Evolutionary conservation across 2,888 invertebrate genomes (phyloP).

Genomic region (Autographa pulchrina): DNA sequence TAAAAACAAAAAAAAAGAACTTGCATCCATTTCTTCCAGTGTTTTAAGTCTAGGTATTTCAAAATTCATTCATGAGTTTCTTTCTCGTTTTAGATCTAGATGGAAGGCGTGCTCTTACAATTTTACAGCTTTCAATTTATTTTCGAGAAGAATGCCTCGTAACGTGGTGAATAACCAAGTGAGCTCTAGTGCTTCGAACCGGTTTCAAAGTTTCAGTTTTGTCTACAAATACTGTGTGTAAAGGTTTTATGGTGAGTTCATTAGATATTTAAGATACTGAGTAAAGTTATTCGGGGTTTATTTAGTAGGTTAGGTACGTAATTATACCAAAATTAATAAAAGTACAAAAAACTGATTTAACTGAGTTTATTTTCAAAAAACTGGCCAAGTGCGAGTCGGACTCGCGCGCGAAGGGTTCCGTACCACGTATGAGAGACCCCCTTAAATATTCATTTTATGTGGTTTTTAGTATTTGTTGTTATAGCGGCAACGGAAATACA

Average conservation of each 20-base stretch:
- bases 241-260: background rate
- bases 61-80: conserved; percentile 56
- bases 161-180: conserved; percentile 35
- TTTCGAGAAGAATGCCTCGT: conserved; percentile 44
- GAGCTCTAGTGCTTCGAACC: conserved; percentile 8
- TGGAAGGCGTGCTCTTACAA: conserved; percentile 42
- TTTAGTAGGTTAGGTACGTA: too few species aligned
- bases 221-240: background rate
- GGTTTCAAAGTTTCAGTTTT: conserved; percentile 3
- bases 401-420: too few species aligned
- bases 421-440: too few species aligned
- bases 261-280: background rate
- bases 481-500: too few species aligned
- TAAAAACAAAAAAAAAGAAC: background rate
- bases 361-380: too few species aligned
- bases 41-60: conserved; percentile 24
- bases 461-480: too few species aligned
- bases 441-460: too few species aligned
- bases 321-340: too few species aligned
- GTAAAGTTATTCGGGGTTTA: too few species aligned
- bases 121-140: conserved; percentile 57
- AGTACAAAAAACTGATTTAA: too few species aligned
- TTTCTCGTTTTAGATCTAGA: conserved; percentile 34
- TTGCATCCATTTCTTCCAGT: background rate
- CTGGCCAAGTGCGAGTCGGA: too few species aligned